Base-by-base conservation (phyloP, 2,113 vertebrate species). In the Ursus arctos region DNA sequence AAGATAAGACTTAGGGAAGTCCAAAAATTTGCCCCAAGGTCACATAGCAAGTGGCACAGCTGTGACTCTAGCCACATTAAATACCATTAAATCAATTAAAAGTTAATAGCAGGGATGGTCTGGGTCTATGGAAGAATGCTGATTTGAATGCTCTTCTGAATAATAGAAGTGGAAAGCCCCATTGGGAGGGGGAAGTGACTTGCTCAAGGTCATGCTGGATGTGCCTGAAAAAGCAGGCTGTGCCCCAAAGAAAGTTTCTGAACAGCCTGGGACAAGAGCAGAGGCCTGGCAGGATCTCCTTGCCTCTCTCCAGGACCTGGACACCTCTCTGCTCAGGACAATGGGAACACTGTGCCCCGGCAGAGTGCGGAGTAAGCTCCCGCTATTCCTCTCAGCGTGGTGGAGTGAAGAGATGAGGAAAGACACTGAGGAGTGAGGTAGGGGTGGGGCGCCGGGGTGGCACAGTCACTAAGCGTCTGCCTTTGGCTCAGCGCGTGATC, bases 251-350 rank as follows among this genome's bases (percentile, higher is more conserved):
- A 88, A 95, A 53, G 31, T 82, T 79, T 59, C 67, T 85, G 82
- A 85, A 72, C 22, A 31, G 88, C 24, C 65, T 47, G 8, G 82
- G 88, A 69, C 40, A 77, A 87, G 88, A 57, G 49, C 55, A 87
- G 88, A 95, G 84, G 53, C 36, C 36, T 67, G 89, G 72, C 79
- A 16, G 5, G 80, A 67, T 4, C 71, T n/a, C 28, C 13, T 47
- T 0, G 7, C 36, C 16, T 51, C 57, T 88, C 80, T 72, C 89
- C 31, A 36, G 77, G 89, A 89, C 92, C 91, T 77, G 74, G 79
- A 96, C 61, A 26, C 55, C 57, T 88, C 91, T 55, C 21, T 31
- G 79, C 72, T 49, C 55, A 77, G 49, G 92, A 98, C 97, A 98
- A 91, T 92, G 65, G 76, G 76, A 83, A 83, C 67, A 74, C 76